Percentiles rank a stretch among this genome's conserved stretches.
Conservation (phyloP, 2,797 vertebrate genomes). For the Tokudaia muenninki region DNA sequence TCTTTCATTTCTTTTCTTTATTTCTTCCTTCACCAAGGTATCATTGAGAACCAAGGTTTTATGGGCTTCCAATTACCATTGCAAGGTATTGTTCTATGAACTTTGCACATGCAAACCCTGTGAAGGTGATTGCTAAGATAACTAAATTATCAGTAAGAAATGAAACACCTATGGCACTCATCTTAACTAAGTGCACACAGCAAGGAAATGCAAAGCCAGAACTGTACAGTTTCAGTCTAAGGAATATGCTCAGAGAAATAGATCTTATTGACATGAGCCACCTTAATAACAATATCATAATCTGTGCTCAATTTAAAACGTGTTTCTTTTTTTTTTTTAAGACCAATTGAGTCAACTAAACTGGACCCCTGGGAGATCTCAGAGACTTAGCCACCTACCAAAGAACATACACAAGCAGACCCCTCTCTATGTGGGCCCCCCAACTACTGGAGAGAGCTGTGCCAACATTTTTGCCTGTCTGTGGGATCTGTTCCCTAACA, state of each 20-base stretch:
- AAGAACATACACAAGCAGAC: too few relatives aligned
- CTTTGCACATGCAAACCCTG: background rate
- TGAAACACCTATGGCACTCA: background rate
- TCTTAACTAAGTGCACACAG: background rate
- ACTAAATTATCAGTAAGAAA: background rate
- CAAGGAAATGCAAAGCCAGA: background rate
- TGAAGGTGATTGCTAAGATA: background rate
- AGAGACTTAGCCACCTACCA: too few relatives aligned
- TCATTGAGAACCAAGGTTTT: background rate
- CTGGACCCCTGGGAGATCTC: too few relatives aligned
- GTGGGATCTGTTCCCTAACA: too few relatives aligned
- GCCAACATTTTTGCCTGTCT: too few relatives aligned
- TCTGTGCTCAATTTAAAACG: background rate
- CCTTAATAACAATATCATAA: background rate
- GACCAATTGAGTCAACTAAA: background rate
- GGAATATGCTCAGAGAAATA: background rate
- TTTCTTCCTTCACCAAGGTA: too few relatives aligned
- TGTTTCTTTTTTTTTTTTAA: background rate
- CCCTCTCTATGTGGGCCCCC: too few relatives aligned
- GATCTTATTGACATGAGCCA: rapidly evolving
- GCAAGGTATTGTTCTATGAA: background rate
- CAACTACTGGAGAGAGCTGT: too few relatives aligned
- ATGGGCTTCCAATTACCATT: background rate
- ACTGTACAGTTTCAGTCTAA: background rate
- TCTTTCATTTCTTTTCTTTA: too few relatives aligned